phyloP scores from a whole-genome alignment of 2,888 invertebrate genomes.

The Macrosiphum euphorbiae region DNA sequence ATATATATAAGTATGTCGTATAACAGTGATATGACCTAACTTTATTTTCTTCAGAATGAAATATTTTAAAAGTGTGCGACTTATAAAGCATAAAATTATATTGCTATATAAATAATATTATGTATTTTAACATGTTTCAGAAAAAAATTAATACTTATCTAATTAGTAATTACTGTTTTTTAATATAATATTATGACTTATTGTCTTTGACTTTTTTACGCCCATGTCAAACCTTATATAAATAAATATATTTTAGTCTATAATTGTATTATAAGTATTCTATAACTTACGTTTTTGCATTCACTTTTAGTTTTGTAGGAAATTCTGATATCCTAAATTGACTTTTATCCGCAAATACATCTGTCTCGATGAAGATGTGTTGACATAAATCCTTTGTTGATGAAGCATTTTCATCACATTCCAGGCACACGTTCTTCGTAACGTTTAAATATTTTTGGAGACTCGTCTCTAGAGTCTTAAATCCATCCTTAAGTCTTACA shows the following conservation, averaged over 20 bases:
- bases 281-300: too few relatives aligned
- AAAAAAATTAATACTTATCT: background rate
- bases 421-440: background rate
- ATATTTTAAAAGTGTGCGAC: background rate
- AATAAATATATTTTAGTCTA: too few relatives aligned
- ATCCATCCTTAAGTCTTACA: background rate
- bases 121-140: background rate
- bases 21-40: background rate
- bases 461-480: background rate
- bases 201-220: too few relatives aligned
- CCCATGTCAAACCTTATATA: too few relatives aligned
- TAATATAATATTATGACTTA: too few relatives aligned
- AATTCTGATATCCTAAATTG: background rate
- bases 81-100: too few relatives aligned
- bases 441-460: background rate
- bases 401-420: background rate
- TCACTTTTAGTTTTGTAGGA: background rate
- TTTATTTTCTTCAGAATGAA: background rate
- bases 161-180: background rate
- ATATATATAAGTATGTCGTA: background rate
- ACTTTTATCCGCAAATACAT: background rate
- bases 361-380: constrained; percentile 2
- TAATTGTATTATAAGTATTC: too few relatives aligned
- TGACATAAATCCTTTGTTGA: background rate
- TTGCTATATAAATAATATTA: background rate